phyloP scores from a whole-genome alignment of 2,888 invertebrate species.

The Glaucopsyche alexis region DNA sequence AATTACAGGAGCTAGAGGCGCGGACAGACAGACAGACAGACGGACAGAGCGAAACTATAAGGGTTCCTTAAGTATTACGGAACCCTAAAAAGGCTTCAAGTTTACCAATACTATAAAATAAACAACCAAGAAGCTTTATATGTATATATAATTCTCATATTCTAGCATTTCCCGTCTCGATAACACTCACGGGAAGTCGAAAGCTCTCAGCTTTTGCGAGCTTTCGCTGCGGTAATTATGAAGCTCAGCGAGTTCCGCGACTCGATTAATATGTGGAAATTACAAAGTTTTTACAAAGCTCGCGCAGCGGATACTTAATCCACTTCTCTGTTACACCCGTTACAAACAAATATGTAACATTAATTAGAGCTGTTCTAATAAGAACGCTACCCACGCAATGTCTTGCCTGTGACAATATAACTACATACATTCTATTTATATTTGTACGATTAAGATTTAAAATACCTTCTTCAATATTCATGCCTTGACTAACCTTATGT shows the following conservation, averaged over 20 bases:
- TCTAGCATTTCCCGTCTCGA: slow-evolving; percentile 15
- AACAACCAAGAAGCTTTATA: not conserved
- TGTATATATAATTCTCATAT: slow-evolving; percentile 17
- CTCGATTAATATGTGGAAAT: slow-evolving; percentile 26
- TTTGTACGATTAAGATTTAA: no score
- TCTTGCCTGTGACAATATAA: not conserved
- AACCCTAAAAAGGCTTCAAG: not conserved
- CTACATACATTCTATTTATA: not conserved
- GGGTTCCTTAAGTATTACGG: no score
- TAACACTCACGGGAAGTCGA: slow-evolving; percentile 19
- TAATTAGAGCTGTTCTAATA: not conserved
- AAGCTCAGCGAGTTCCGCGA: not conserved
- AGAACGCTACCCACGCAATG: not conserved
- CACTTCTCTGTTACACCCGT: not conserved
- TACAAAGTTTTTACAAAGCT: slow-evolving; percentile 13
- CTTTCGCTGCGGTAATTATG: slow-evolving; percentile 22
- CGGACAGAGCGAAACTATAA: no score
- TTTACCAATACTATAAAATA: not conserved
- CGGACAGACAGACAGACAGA: no score
- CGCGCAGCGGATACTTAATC: not conserved
- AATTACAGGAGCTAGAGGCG: no score
- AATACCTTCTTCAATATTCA: no score
- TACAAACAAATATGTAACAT: not conserved
- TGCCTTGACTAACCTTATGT: no score
- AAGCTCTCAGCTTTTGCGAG: slow-evolving; percentile 20